Conservation (phyloP, 2,113 vertebrate species). For the Sclerurus mexicanus region DNA sequence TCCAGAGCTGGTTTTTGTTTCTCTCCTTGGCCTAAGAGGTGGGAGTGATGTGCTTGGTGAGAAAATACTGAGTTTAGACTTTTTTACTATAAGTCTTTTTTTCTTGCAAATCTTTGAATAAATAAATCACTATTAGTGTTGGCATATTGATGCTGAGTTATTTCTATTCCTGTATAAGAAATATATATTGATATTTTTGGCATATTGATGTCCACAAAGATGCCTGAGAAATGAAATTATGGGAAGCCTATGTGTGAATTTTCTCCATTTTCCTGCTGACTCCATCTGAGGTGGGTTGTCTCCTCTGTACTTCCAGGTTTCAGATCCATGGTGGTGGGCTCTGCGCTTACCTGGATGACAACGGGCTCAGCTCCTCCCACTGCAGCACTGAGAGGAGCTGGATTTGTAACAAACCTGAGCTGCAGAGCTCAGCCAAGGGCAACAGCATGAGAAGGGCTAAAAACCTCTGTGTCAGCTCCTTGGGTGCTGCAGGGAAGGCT, state of each 20-base stretch:
- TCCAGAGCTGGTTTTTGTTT: background rate
- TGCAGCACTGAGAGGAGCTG: background rate
- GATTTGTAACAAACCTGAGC: background rate
- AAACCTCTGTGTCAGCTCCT: background rate
- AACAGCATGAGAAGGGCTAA: background rate
- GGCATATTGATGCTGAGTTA: background rate
- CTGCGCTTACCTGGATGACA: background rate
- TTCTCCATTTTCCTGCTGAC: background rate
- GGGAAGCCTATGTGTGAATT: background rate
- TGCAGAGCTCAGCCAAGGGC: background rate
- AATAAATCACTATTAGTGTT: background rate
- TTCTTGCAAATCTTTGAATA: background rate
- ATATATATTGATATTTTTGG: background rate
- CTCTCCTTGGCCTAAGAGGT: background rate
- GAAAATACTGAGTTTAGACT: background rate
- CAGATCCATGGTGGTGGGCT: background rate
- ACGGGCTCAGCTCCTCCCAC: background rate
- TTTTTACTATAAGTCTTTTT: background rate
- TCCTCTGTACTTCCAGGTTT: background rate
- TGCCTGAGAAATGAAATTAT: background rate
- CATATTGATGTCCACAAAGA: background rate
- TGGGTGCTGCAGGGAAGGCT: background rate
- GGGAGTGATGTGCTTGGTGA: fast-evolving
- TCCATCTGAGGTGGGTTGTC: background rate
- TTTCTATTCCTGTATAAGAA: background rate